Conservation (phyloP, 2,888 invertebrate species). For the Seira ritae region DNA sequence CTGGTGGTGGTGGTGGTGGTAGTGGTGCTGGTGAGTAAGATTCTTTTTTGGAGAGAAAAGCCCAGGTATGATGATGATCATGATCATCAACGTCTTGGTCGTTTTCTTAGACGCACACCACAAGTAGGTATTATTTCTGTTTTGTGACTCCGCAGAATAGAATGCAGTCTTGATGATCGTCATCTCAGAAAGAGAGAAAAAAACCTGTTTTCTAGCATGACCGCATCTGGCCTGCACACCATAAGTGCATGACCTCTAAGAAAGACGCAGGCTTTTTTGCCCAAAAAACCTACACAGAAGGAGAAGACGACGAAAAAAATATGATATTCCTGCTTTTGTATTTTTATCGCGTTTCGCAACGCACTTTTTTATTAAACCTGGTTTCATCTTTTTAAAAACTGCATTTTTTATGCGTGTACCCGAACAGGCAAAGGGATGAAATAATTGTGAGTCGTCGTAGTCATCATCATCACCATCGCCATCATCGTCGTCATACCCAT, state of each 20-base stretch:
- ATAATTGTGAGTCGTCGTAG: no score
- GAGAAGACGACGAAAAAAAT: slow-evolving; percentile 18
- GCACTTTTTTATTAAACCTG: slow-evolving; percentile 41
- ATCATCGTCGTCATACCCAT: neutral
- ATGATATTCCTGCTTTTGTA: slow-evolving; percentile 61
- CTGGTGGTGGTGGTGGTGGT: neutral
- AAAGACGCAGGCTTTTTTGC: slow-evolving; percentile 70
- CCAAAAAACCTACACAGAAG: slow-evolving; percentile 70
- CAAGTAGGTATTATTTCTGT: slow-evolving; percentile 6
- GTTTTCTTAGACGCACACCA: neutral
- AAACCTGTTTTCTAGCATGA: slow-evolving; percentile 74
- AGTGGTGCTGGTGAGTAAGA: slow-evolving; percentile 1
- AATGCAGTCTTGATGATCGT: slow-evolving; percentile 42
- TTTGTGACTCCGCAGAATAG: slow-evolving; percentile 24
- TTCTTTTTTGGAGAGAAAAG: slow-evolving; percentile 15
- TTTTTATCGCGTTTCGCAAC: slow-evolving; percentile 71
- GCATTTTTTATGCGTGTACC: slow-evolving; percentile 26
- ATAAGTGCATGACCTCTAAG: slow-evolving; percentile 74
- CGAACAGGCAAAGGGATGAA: neutral
- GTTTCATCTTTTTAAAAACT: slow-evolving; percentile 18
- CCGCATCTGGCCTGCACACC: slow-evolving; percentile 74
- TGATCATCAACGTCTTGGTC: neutral
- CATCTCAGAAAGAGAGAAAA: slow-evolving; percentile 63
- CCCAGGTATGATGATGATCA: slow-evolving; percentile 8
- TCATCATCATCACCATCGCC: no score